Evolutionary conservation across 2,797 vertebrate species (phyloP).

Genomic region (Falco peregrinus): DNA sequence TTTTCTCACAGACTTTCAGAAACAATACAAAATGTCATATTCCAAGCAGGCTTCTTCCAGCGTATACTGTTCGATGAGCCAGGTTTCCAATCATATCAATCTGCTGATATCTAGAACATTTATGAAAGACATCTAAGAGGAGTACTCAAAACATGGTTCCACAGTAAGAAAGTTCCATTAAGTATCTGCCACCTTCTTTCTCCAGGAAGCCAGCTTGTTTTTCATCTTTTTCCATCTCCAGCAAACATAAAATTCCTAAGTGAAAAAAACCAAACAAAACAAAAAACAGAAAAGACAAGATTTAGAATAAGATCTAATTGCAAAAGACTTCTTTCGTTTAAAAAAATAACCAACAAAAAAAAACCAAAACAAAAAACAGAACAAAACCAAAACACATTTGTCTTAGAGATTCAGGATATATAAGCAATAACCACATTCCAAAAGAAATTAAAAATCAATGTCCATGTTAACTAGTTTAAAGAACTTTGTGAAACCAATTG

Average conservation of each 20-base stretch:
- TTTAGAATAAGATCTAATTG: not conserved
- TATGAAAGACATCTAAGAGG: not conserved
- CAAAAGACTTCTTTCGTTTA: not conserved
- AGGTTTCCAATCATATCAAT: conserved; percentile 39
- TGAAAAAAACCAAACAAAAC: conserved; percentile 9
- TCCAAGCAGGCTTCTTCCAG: conserved; percentile 58
- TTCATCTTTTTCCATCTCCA: conserved; percentile 64
- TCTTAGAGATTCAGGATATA: not conserved
- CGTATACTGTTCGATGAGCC: conserved; percentile 6
- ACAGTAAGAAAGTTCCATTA: conserved; percentile 2
- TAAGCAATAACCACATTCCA: not conserved
- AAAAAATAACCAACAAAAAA: not conserved
- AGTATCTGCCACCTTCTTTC: conserved; percentile 27
- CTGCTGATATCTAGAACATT: not conserved
- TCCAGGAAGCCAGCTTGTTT: conserved; percentile 36
- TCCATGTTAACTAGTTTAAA: not conserved
- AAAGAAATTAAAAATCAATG: not conserved
- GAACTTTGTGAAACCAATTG: not conserved
- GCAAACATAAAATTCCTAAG: conserved; percentile 57
- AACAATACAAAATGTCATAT: conserved; percentile 26
- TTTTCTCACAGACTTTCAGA: conserved; percentile 48
- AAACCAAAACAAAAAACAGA: not conserved
- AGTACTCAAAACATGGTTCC: conserved; percentile 37
- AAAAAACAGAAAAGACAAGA: not conserved
- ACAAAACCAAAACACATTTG: not conserved